Evolutionary conservation across 2,797 vertebrate genomes (phyloP).

Genomic region (Danionella dracula): DNA sequence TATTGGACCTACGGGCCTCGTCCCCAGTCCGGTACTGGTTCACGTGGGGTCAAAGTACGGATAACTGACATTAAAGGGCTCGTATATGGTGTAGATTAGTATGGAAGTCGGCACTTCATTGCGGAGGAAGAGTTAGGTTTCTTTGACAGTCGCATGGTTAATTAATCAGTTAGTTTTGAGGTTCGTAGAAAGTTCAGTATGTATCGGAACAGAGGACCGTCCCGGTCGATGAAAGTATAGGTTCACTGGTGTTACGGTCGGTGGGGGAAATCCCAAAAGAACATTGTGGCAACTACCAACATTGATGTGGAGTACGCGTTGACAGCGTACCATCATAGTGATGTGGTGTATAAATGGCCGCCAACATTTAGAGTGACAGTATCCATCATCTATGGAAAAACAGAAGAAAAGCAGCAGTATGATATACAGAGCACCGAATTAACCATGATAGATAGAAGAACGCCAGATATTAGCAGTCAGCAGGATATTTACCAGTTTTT

Average conservation of each 20-base stretch:
- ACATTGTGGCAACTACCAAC: conserved; percentile 86
- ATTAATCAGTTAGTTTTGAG: conserved; percentile 80
- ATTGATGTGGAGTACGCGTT: conserved; percentile 84
- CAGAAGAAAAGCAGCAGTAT: not conserved
- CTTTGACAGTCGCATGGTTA: conserved; percentile 82
- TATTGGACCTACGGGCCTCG: too few species aligned
- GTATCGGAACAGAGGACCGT: conserved; percentile 81
- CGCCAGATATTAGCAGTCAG: too few species aligned
- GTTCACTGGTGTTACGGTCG: conserved; percentile 78
- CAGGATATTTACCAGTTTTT: too few species aligned
- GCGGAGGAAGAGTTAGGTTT: conserved; percentile 78
- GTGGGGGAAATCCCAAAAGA: conserved; percentile 82
- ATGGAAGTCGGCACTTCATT: conserved; percentile 86
- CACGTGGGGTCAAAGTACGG: too few species aligned
- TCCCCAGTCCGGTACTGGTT: too few species aligned
- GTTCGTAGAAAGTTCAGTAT: conserved; percentile 83
- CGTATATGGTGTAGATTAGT: too few species aligned
- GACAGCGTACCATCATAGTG: conserved; percentile 76
- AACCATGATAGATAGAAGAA: too few species aligned
- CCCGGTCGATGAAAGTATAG: conserved; percentile 85
- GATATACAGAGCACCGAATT: too few species aligned
- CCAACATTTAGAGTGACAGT: conserved; percentile 83
- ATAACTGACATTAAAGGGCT: too few species aligned
- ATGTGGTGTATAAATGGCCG: conserved; percentile 82
- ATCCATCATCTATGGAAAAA: conserved; percentile 73